phyloP scores from a whole-genome alignment of 2,797 vertebrate species.

The Typhlichthys eigenmanni region DNA sequence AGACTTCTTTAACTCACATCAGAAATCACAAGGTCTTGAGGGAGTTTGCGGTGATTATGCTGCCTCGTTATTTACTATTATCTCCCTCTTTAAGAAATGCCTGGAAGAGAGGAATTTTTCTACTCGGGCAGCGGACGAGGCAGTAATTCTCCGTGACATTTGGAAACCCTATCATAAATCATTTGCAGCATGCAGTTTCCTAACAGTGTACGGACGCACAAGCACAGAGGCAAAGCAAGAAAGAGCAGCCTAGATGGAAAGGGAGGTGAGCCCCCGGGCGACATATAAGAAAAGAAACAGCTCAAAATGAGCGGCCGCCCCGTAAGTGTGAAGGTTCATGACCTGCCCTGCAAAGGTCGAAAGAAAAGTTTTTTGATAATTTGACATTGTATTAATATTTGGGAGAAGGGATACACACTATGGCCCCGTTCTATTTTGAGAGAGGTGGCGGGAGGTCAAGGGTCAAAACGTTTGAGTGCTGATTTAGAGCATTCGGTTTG shows the following conservation, averaged over 20 bases:
- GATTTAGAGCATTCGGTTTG: background rate
- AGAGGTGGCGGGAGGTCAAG: too few relatives aligned
- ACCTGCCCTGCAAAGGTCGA: too few relatives aligned
- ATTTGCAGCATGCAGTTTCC: background rate
- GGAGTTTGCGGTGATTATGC: conserved; percentile 18
- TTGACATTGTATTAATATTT: too few relatives aligned
- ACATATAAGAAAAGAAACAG: too few relatives aligned
- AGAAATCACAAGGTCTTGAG: conserved; percentile 14
- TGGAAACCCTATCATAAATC: conserved; percentile 17
- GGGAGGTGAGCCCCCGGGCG: too few relatives aligned
- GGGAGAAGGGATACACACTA: too few relatives aligned
- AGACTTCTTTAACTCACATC: conserved; percentile 25
- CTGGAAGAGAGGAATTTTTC: conserved; percentile 14
- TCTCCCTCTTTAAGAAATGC: conserved; percentile 15
- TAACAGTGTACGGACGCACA: background rate
- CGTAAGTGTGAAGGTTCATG: too few relatives aligned
- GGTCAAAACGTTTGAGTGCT: too few relatives aligned
- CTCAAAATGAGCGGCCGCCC: too few relatives aligned
- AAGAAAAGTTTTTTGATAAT: too few relatives aligned
- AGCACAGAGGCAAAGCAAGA: conserved; percentile 4
- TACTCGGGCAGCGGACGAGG: conserved; percentile 18
- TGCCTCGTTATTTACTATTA: conserved; percentile 35
- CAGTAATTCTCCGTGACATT: conserved; percentile 26
- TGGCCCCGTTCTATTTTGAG: too few relatives aligned
- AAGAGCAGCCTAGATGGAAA: background rate